phyloP scores from a whole-genome alignment of 2,888 invertebrate genomes.

The Heteropelma amictum region DNA sequence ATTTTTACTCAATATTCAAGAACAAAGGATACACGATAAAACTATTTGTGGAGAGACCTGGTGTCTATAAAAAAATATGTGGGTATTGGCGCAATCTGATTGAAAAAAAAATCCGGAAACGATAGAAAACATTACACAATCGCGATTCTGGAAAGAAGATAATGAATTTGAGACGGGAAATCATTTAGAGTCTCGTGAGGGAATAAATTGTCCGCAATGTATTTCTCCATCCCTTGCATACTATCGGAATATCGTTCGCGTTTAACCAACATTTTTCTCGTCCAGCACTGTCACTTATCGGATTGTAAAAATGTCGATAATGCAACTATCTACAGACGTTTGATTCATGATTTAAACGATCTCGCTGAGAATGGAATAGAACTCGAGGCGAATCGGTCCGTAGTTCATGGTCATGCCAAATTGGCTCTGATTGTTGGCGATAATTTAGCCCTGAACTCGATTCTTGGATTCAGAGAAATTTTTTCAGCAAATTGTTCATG shows the following conservation, averaged over 20 bases:
- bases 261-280: conserved; percentile 16
- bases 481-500: conserved; percentile 47
- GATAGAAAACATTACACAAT: conserved; percentile 4
- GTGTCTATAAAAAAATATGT: too few species aligned
- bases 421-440: conserved; percentile 30
- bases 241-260: conserved; percentile 6
- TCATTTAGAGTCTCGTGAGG: conserved; percentile 2
- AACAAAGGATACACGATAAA: too few species aligned
- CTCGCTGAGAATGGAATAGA: conserved; percentile 2
- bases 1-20: too few species aligned
- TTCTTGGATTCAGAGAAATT: conserved; percentile 43
- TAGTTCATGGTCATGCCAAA: neutral
- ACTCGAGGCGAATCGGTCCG: neutral
- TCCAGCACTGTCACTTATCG: conserved; percentile 1
- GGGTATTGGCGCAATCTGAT: too few species aligned
- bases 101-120: too few species aligned
- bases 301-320: conserved; percentile 12
- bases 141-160: conserved; percentile 5
- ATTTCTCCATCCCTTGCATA: conserved; percentile 13
- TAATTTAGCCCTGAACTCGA: conserved; percentile 48
- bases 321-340: conserved; percentile 1
- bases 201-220: conserved; percentile 7
- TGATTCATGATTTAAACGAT: conserved; percentile 22
- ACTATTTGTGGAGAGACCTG: too few species aligned
- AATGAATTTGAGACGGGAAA: conserved; percentile 29